Conservation (phyloP, 2,888 invertebrate species). For the Drosophila pseudotakahashii region DNA sequence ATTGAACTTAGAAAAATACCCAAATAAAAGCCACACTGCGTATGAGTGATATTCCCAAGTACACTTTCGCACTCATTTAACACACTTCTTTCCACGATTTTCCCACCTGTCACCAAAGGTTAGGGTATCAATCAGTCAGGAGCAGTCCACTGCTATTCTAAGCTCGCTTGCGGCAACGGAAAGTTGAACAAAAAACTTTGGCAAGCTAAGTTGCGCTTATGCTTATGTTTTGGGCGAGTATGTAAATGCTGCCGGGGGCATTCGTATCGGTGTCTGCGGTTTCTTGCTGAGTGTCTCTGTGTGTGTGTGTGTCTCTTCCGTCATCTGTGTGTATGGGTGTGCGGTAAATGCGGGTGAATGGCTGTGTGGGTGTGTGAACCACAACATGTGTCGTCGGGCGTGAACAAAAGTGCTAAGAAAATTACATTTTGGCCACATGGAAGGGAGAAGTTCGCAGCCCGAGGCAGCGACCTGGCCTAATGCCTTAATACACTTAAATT, state of each 20-base stretch:
- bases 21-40: background rate
- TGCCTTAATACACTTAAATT: constrained; percentile 74
- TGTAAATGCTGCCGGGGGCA: constrained; percentile 63
- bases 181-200: constrained; percentile 46
- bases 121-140: constrained; percentile 27
- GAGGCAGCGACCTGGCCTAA: constrained; percentile 48
- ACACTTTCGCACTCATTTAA: background rate
- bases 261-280: constrained; percentile 34
- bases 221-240: constrained; percentile 51
- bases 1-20: background rate
- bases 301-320: background rate
- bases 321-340: constrained; percentile 1
- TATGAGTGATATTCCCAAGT: constrained; percentile 8
- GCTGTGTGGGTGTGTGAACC: constrained; percentile 60
- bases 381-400: constrained; percentile 75
- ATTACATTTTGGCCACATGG: constrained; percentile 72
- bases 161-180: constrained; percentile 28
- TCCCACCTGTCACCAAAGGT: background rate
- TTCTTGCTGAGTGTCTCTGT: constrained; percentile 5
- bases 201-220: constrained; percentile 58
- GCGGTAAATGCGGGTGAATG: constrained; percentile 25
- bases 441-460: constrained; percentile 13
- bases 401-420: constrained; percentile 75
- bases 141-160: background rate
- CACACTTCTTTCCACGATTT: background rate